A percentile compares a stretch with the other conserved stretches of the same genome.
These are phyloP conservation scores for Athalia rosae DNA, from an alignment of 2,888 invertebrate genomes.

Conservation along the genomic window DNA sequence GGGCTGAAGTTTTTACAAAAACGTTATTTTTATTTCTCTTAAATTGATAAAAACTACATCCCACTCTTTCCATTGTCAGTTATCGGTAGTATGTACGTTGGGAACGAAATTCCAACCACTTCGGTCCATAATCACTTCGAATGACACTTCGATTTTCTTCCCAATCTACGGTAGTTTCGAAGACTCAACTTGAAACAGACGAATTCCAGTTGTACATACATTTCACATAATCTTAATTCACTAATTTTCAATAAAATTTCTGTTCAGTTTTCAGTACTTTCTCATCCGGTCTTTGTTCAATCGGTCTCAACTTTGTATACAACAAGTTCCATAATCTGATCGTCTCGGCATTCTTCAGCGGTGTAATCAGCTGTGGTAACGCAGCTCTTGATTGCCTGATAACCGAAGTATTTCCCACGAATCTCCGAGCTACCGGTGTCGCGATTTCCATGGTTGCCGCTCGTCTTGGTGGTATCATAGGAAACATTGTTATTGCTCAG, in stretches of 20 bases:
- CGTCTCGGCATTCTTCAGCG: constrained; percentile 90
- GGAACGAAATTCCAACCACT: no score
- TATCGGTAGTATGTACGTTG: no score
- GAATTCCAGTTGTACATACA: not conserved
- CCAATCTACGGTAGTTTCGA: no score
- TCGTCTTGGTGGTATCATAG: constrained; percentile 91
- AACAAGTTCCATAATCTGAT: constrained; percentile 89
- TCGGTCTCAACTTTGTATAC: constrained; percentile 89
- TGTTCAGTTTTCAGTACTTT: constrained; percentile 87
- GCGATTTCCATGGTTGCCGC: constrained; percentile 94
- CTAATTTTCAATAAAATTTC: constrained; percentile 56
- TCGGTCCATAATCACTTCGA: not conserved
- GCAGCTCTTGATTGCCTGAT: constrained; percentile 94
- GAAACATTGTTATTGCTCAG: constrained; percentile 91
- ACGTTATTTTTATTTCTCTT: no score
- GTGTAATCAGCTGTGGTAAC: constrained; percentile 91
- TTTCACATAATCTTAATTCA: not conserved
- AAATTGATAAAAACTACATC: no score
- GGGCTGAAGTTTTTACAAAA: no score
- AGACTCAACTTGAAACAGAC: not conserved
- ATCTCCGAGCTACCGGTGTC: constrained; percentile 92
- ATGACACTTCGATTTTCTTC: not conserved
- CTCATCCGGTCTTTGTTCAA: constrained; percentile 88
- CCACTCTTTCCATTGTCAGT: no score
- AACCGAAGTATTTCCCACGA: constrained; percentile 95